Percentiles rank a stretch among this genome's conserved stretches.
These are phyloP conservation scores for Euwallacea similis DNA, from an alignment of 1,140 invertebrate species.

Conservation along the genomic window DNA sequence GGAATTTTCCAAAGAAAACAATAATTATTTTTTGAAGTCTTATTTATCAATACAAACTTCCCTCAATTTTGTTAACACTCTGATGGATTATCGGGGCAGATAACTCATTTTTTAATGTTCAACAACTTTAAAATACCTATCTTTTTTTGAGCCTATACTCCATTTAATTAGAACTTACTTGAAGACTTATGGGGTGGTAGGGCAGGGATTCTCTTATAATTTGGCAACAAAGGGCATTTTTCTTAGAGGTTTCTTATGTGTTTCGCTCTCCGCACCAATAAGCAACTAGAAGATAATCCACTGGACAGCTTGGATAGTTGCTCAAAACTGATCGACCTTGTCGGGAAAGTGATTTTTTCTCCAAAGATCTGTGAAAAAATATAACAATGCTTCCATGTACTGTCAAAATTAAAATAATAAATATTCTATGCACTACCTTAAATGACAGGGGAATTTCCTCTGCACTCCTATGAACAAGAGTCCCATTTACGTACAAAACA, in stretches of 20 bases:
- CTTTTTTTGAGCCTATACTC: no score
- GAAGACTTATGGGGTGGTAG: no score
- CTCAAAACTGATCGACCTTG: constrained; percentile 72
- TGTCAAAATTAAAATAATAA: no score
- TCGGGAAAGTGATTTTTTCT: constrained; percentile 79
- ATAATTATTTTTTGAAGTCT: no score
- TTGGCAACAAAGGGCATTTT: not conserved
- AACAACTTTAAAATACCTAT: no score
- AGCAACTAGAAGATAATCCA: constrained; percentile 75
- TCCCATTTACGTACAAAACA: constrained; percentile 88
- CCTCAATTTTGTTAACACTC: no score
- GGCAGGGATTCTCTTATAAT: not conserved
- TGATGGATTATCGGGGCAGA: no score
- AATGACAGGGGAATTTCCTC: constrained; percentile 83
- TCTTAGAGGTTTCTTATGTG: constrained; percentile 52
- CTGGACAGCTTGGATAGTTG: constrained; percentile 75
- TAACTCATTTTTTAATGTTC: no score
- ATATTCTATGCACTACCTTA: constrained; percentile 59
- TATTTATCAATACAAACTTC: no score
- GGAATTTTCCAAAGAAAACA: no score
- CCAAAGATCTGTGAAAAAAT: constrained; percentile 69
- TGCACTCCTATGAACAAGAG: constrained; percentile 80
- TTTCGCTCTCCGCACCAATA: constrained; percentile 60
- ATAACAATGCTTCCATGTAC: not conserved
- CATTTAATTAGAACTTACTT: no score